Base-by-base conservation (phyloP, 2,888 invertebrate genomes). In the Drosophila fungiperda region DNA sequence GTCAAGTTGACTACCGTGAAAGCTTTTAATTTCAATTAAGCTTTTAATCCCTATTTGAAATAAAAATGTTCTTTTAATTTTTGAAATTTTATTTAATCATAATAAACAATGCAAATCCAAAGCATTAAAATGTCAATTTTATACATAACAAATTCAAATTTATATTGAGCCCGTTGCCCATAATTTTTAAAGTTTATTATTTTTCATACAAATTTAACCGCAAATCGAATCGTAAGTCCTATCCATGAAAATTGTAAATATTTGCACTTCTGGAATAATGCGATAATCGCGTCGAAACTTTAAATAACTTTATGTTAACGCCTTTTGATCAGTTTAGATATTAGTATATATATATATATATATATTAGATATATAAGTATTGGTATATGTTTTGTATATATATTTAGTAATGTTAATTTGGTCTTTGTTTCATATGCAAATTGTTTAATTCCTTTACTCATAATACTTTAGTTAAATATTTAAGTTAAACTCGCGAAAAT, bases 31-130 rank as follows among this genome's bases (percentile, higher is more conserved):
- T 4, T 15, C 0, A 8, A 3, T 0, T 6, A 40, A 58, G 53
- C 54, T 65, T 38, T 23, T 3, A 45, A 35, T 17, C 2, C 12
- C 12, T 11, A 12, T 11, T 32, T 3, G 3, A 45, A 40, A 35
- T 12, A 11, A 1, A 26, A 29, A 33, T 11, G 20, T 42, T 29
- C 7, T 15, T 48, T 20, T 40, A 60, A 29, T 53, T 59, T 68
- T 6, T 65, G 68, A 42, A 80, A 71, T 78, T 73, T 65, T 78
- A 82, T 83, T 82, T 68, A 76, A 75, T 87, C 53, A 55, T 75
- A 83, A 83, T 83, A 83, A 84, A 87, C 72, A 86, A 85, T 85
- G 85, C 88, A 85, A 88, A 82, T 85, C 80, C 80, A 88, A 85
- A 85, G 85, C 85, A 85, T 85, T 80, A 61, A 87, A 85, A 88